Evolutionary conservation across 1,140 invertebrate genomes (phyloP).

Genomic region (Phthorimaea operculella): DNA sequence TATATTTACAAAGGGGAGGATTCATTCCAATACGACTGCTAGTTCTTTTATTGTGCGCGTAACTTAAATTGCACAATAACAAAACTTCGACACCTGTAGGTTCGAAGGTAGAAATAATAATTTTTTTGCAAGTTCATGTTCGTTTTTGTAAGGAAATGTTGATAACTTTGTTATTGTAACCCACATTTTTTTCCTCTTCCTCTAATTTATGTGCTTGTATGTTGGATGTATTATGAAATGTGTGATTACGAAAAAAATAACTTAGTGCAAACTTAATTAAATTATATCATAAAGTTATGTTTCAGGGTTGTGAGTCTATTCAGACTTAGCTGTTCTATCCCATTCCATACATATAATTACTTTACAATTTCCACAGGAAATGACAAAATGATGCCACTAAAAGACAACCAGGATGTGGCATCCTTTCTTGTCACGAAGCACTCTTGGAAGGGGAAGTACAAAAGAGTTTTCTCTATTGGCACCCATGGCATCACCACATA

Average conservation of each 20-base stretch:
- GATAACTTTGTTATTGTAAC: constrained; percentile 2
- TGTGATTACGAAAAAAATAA: neutral
- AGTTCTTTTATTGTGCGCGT: constrained; percentile 5
- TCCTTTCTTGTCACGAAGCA: constrained; percentile 97
- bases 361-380: constrained; percentile 44
- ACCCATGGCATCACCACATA: constrained; percentile 96
- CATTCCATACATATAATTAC: too few relatives aligned
- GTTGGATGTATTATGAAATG: too few relatives aligned
- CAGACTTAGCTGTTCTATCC: too few relatives aligned
- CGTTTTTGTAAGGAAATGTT: neutral
- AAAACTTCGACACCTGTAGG: neutral
- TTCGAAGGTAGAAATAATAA: neutral
- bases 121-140: neutral
- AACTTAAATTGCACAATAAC: neutral
- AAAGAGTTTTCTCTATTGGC: constrained; percentile 97
- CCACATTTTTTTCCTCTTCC: neutral
- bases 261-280: too few relatives aligned
- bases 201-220: neutral
- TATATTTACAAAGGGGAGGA: constrained; percentile 63
- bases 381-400: constrained; percentile 83
- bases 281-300: too few relatives aligned
- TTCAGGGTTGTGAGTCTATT: too few relatives aligned
- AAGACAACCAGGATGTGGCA: constrained; percentile 91
- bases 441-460: constrained; percentile 98
- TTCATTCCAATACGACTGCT: constrained; percentile 13